Conservation (phyloP, 2,888 invertebrate species). For the Hirtodrosophila histrioides region DNA sequence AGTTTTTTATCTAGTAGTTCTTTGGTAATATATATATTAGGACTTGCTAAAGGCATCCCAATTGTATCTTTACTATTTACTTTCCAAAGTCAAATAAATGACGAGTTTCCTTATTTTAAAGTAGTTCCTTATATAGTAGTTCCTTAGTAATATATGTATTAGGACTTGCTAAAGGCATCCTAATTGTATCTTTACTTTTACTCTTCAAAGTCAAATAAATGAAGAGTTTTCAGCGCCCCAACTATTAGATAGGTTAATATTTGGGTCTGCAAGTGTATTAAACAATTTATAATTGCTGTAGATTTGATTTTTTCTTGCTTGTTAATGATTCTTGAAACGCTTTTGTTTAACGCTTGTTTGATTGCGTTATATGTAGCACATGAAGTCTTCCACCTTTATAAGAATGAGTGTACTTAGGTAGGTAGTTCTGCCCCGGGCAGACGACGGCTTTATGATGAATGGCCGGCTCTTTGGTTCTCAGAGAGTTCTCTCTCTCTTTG, state of each 20-base stretch:
- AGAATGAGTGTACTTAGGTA: conserved; percentile 5
- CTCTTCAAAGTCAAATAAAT: no score
- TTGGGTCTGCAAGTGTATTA: conserved; percentile 12
- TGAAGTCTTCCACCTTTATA: conserved; percentile 18
- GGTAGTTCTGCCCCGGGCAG: conserved; percentile 22
- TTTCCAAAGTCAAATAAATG: no score
- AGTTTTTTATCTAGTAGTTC: no score
- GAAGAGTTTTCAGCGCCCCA: conserved; percentile 1
- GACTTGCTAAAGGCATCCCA: no score
- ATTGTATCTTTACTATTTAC: no score
- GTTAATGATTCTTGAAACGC: conserved; percentile 40
- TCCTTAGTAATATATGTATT: no score
- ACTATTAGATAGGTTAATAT: conserved; percentile 21
- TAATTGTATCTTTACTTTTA: no score
- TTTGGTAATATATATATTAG: no score
- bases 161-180: no score
- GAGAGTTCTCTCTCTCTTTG: conserved; percentile 19
- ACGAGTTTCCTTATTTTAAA: no score
- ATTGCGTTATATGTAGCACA: conserved; percentile 40
- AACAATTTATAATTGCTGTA: conserved; percentile 7
- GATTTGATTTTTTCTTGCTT: conserved; percentile 29
- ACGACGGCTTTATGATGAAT: conserved; percentile 47
- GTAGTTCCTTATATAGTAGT: no score
- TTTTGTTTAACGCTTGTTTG: conserved; percentile 51
- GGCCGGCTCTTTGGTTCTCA: conserved; percentile 23